Evolutionary conservation across 2,113 vertebrate species (phyloP), one percentile per base, ranked within the genome.

Genomic region (Spheniscus mendiculus): DNA sequence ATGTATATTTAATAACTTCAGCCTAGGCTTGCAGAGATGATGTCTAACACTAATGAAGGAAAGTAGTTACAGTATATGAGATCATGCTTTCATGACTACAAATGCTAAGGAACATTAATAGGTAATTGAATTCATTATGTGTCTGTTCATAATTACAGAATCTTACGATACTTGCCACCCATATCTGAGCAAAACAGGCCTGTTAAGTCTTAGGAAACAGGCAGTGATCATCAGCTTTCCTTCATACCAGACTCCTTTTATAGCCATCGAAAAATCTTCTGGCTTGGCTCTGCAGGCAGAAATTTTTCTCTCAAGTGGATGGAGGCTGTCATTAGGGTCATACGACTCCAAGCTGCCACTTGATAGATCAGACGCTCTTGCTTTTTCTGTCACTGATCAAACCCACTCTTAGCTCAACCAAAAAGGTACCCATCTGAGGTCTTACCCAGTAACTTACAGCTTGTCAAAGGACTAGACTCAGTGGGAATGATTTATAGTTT

Each of bases 1-100:
- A 91, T 92, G 79, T 89, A 50, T 87, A 87, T 91, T 95, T 96
- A 96, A 96, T 97, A 94, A 91, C 55, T 73, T 95, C 89, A 86
- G 56, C 50, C 13, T 69, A 62, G 40, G 27, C 59, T 97, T 94
- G 58, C 52, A 69, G 70, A 85, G 61, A 85, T 84, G 83, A 45
- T 77, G 70, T 93, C 52, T 91, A 95, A 80, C 59, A 72, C 49
- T 93, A 80, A 44, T 85, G 71, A 87, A 94, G 87, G 30, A 71
- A 91, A 93, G 27, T 62, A 55, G 58, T 91, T 83, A 83, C 9
- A 7, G 67, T 79, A 16, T 73, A 74, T 97, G 95, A 97, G 84
- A 80, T 96, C 93, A 93, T 92, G 32, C 82, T 90, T 97, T 96
- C 92, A 83, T 90, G 79, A 56, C 29, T 88, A 63, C 50, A 90